Percentiles rank a stretch among this genome's conserved stretches.
These are phyloP conservation scores for Epinotia demarniana DNA, from an alignment of 2,888 invertebrate genomes.

Conservation along the genomic window DNA sequence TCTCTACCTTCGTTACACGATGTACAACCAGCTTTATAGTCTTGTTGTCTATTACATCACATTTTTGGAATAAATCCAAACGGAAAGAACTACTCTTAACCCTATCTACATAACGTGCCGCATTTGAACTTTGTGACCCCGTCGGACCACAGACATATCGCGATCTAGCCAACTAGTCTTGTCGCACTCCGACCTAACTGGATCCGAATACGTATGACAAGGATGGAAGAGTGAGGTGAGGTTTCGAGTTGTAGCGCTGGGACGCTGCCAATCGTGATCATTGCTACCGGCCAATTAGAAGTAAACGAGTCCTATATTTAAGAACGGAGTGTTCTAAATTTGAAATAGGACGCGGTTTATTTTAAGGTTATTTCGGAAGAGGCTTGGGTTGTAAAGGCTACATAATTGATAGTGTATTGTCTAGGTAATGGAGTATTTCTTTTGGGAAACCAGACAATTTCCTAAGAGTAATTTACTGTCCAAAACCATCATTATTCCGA, in stretches of 20 bases:
- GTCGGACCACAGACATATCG: constrained; percentile 43
- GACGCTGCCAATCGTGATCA: constrained; percentile 56
- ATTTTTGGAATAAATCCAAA: constrained; percentile 55
- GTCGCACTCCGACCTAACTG: constrained; percentile 19
- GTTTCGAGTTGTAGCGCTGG: constrained; percentile 42
- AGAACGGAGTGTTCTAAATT: constrained; percentile 47
- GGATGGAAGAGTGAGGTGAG: neutral
- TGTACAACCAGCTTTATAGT: constrained; percentile 1
- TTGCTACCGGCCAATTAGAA: constrained; percentile 53
- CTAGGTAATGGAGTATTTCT: too few relatives aligned
- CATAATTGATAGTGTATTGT: too few relatives aligned
- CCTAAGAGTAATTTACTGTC: too few relatives aligned
- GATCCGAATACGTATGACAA: constrained; percentile 2
- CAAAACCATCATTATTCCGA: too few relatives aligned
- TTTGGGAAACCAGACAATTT: too few relatives aligned
- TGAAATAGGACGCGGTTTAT: constrained; percentile 19
- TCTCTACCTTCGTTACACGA: neutral
- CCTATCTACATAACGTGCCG: constrained; percentile 45
- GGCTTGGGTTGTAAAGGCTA: too few relatives aligned
- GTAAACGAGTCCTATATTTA: constrained; percentile 46
- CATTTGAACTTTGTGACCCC: constrained; percentile 50
- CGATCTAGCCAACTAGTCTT: constrained; percentile 8
- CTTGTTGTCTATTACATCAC: constrained; percentile 40
- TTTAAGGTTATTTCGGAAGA: constrained; percentile 2
- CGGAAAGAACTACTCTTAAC: constrained; percentile 43